Evolutionary conservation across 2,113 vertebrate species (phyloP), one percentile per base, ranked within the genome.

Genomic region (Holacanthus passer): DNA sequence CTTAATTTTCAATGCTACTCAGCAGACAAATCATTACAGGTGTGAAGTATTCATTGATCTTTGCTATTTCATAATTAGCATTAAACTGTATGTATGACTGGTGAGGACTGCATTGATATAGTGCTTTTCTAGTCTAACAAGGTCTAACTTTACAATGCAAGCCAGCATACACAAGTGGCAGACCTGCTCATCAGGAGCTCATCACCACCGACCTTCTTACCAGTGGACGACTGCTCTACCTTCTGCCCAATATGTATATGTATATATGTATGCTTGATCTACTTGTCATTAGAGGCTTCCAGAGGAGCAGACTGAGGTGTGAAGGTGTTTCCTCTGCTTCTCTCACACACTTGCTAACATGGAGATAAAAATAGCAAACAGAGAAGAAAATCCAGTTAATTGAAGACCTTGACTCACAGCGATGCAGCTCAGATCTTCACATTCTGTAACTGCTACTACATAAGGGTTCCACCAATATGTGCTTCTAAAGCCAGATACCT

Each of bases 281-380:
- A 20, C 67, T 74, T 56, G 14, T 64, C 53, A 48, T 64, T 58
- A 5, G 20, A 14, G 41, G 64, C 65, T 84, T 77, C 53, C 67
- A 53, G 74, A 81, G 77, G 56, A 79, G 73, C 77, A 85, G 52
- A 60, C 20, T 59, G 87, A 91, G 73, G 90, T 91, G 90, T 86
- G 81, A 90, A 79, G 89, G 89, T 91, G 90, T 91, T 90, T 89
- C 89, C 87, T 89, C 80, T 87, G 73, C 73, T 73, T 72, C 85
- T 73, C 74, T 90, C 77, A 72, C 83, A 82, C 62, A 20, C 22
- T 66, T 45, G 39, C 29, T 48, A 84, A 82, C 86, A 35, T 75
- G 14, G 63, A 58, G 88, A 73, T 72, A 81, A 83, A 92, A 92
- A 92, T 90, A 91, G 85, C 58, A 66, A 55, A 68, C 43, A 56